Percentiles rank a stretch among this genome's conserved stretches.
Evolutionary conservation across 1,140 invertebrate genomes (phyloP).

Genomic region (Daktulosphaira vitifoliae): DNA sequence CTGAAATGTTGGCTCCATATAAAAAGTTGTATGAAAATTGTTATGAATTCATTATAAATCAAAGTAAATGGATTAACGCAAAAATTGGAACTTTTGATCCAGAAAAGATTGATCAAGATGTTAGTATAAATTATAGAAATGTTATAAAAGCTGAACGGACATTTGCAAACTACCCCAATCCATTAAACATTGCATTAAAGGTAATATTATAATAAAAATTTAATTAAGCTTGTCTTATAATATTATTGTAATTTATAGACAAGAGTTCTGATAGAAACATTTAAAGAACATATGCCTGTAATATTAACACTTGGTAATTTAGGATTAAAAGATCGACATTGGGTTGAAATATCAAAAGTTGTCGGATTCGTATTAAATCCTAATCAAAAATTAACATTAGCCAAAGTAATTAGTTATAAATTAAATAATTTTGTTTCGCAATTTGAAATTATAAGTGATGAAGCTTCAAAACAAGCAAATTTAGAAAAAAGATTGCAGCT

Average conservation of each 20-base stretch:
- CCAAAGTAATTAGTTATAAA: slow-evolving; percentile 86
- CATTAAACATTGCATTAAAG: slow-evolving; percentile 54
- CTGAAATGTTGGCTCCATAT: slow-evolving; percentile 54
- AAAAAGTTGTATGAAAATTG: slow-evolving; percentile 82
- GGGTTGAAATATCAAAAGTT: slow-evolving; percentile 91
- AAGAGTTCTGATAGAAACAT: slow-evolving; percentile 71
- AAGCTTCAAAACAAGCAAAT: slow-evolving; percentile 92
- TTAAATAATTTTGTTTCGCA: slow-evolving; percentile 81
- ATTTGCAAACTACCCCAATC: slow-evolving; percentile 61
- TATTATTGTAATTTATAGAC: slow-evolving; percentile 43
- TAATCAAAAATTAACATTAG: slow-evolving; percentile 71
- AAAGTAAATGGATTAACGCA: slow-evolving; percentile 72
- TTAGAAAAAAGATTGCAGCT: slow-evolving; percentile 79
- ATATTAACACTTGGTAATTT: slow-evolving; percentile 89
- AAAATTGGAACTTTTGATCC: slow-evolving; percentile 78
- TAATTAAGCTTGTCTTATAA: background rate
- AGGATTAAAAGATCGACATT: slow-evolving; percentile 83
- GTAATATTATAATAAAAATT: slow-evolving; percentile 42
- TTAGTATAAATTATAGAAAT: slow-evolving; percentile 65
- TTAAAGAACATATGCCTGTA: slow-evolving; percentile 81
- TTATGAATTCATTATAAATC: slow-evolving; percentile 73
- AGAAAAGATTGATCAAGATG: slow-evolving; percentile 76
- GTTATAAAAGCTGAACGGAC: slow-evolving; percentile 82
- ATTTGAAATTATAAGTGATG: slow-evolving; percentile 87
- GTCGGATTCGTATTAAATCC: slow-evolving; percentile 86